Evolutionary conservation across 2,797 vertebrate species (phyloP).

Genomic region (Botia kubotai): DNA sequence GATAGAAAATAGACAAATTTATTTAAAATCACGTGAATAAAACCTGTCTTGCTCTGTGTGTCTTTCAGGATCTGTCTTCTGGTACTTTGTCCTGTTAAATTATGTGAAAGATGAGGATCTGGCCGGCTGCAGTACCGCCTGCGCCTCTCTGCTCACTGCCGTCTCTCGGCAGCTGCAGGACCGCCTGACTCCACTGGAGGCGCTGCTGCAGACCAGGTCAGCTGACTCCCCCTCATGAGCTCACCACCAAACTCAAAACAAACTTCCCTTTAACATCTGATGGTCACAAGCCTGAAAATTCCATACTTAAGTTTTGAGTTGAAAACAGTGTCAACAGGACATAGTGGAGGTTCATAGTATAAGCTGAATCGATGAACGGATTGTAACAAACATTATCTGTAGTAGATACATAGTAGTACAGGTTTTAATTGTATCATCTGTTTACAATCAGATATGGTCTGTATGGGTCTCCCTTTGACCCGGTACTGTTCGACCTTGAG

Average conservation of each 20-base stretch:
- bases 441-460: constrained; percentile 86
- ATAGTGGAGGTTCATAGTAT: no score
- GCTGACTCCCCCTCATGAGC: not conserved
- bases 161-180: constrained; percentile 95
- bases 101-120: constrained; percentile 98
- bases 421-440: not conserved
- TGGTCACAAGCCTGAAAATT: no score
- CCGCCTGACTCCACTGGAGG: constrained; percentile 94
- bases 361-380: not conserved
- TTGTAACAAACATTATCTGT: no score
- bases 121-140: constrained; percentile 92
- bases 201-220: constrained; percentile 94
- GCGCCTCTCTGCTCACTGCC: constrained; percentile 91
- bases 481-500: constrained; percentile 98
- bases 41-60: not conserved
- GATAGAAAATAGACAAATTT: not conserved
- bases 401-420: no score
- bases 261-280: not conserved
- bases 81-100: constrained; percentile 98
- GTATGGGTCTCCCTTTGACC: constrained; percentile 98
- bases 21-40: not conserved
- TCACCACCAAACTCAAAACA: not conserved
- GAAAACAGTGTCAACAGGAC: no score
- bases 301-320: not conserved
- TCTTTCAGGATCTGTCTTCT: constrained; percentile 90